These are phyloP conservation scores for Spisula subtruncata DNA, from an alignment of 2,888 invertebrate species.

Conservation along the genomic window DNA sequence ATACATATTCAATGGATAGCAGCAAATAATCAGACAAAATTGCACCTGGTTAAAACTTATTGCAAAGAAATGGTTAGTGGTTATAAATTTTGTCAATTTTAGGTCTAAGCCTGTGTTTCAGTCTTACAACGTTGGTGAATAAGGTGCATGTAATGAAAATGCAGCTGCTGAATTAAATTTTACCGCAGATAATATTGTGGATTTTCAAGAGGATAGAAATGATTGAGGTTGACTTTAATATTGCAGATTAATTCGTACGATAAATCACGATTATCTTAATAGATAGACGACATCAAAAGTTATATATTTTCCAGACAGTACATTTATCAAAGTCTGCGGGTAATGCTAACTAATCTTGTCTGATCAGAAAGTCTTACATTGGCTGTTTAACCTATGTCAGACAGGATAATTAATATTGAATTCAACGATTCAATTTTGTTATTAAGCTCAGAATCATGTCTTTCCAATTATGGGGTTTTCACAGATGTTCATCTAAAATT, in stretches of 20 bases:
- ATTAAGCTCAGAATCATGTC: background rate
- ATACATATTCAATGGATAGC: too few relatives aligned
- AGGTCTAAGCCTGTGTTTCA: too few relatives aligned
- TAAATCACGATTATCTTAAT: conserved; percentile 3
- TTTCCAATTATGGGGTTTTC: background rate
- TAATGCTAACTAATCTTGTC: background rate
- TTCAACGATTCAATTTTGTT: background rate
- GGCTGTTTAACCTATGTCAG: background rate
- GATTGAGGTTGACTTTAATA: background rate
- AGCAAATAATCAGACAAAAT: too few relatives aligned
- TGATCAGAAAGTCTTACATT: background rate
- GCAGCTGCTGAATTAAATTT: too few relatives aligned
- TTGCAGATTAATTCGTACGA: background rate
- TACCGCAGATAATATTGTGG: background rate
- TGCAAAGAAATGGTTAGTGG: too few relatives aligned
- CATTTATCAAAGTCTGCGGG: background rate
- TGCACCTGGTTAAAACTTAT: too few relatives aligned
- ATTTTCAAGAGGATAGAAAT: background rate
- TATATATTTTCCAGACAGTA: background rate
- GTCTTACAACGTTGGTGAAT: too few relatives aligned
- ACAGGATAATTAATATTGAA: conserved; percentile 7
- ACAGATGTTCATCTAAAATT: background rate
- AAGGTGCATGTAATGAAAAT: too few relatives aligned
- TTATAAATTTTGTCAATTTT: too few relatives aligned
- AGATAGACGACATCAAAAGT: background rate